Conservation (phyloP, 2,113 vertebrate genomes). For the Stomatorhinus ivindoensis region DNA sequence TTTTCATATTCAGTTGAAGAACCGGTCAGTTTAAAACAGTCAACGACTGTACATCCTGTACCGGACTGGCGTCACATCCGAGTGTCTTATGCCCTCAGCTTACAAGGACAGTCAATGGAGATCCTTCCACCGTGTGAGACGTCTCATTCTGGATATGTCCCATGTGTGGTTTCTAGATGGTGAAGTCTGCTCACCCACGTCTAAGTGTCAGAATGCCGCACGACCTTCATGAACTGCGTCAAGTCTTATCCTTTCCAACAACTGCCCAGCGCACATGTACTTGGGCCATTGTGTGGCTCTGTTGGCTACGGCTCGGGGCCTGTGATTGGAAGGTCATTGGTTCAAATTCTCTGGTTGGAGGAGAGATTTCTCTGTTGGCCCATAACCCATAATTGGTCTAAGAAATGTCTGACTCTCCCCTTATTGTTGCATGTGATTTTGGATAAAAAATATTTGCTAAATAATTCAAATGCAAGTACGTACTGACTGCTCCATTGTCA, state of each 20-base stretch:
- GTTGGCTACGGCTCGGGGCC: background rate
- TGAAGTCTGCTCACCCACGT: background rate
- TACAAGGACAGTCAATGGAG: no score
- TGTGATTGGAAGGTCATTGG: background rate
- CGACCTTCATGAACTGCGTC: background rate
- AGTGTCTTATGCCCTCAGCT: no score
- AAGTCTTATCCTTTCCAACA: background rate
- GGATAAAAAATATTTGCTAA: background rate
- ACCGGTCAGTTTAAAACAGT: background rate
- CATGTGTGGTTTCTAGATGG: background rate
- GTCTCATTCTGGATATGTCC: background rate
- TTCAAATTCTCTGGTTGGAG: background rate
- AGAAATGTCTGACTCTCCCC: background rate
- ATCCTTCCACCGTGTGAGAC: no score
- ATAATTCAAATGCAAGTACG: background rate
- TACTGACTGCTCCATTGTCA: background rate
- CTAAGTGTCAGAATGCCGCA: background rate
- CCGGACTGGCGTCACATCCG: no score
- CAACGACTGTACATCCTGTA: no score
- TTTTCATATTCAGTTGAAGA: background rate
- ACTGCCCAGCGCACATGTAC: background rate
- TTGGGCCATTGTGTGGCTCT: background rate
- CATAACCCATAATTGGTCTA: background rate
- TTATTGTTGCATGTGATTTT: background rate
- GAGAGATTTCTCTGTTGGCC: background rate